These are phyloP conservation scores for Holothuria scabra DNA, from an alignment of 53 echinoderm and acorn worm species.

Conservation along the genomic window DNA sequence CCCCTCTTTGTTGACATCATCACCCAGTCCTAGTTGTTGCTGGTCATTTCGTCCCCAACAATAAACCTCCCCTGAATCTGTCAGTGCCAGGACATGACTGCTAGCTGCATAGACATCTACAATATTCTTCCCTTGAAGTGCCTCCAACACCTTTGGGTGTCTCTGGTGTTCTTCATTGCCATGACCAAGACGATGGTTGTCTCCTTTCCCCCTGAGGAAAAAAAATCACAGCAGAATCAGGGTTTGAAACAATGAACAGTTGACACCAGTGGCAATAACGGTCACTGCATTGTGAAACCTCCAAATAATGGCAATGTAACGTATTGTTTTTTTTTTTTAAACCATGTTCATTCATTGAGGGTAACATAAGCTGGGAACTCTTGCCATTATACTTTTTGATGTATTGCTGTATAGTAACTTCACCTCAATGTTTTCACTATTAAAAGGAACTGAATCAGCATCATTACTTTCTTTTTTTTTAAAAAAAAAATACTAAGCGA, in stretches of 20 bases:
- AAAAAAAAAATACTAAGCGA: too few species aligned
- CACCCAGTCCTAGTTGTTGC: slow-evolving; percentile 71
- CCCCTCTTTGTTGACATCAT: slow-evolving; percentile 59
- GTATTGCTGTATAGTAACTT: too few species aligned
- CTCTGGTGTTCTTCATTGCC: slow-evolving; percentile 85
- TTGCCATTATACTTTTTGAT: too few species aligned
- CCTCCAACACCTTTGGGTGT: slow-evolving; percentile 83
- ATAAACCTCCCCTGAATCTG: slow-evolving; percentile 83
- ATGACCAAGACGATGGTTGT: slow-evolving; percentile 87
- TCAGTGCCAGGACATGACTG: slow-evolving; percentile 68
- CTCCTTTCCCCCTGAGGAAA: slow-evolving; percentile 98
- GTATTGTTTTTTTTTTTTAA: too few species aligned
- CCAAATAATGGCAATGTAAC: too few species aligned
- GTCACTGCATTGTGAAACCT: background rate
- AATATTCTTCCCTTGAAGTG: slow-evolving; percentile 76
- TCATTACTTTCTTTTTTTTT: too few species aligned
- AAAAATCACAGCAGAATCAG: background rate
- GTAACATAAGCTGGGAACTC: too few species aligned
- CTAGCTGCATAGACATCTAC: slow-evolving; percentile 72
- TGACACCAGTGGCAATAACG: too few species aligned
- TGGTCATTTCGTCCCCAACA: slow-evolving; percentile 90
- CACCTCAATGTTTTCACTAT: too few species aligned
- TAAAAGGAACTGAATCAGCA: too few species aligned
- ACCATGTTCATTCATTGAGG: too few species aligned
- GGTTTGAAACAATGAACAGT: background rate